A percentile compares a stretch with the other conserved stretches of the same genome.
phyloP scores from a whole-genome alignment of 2,888 invertebrate species.

The Heliothis peltigera region DNA sequence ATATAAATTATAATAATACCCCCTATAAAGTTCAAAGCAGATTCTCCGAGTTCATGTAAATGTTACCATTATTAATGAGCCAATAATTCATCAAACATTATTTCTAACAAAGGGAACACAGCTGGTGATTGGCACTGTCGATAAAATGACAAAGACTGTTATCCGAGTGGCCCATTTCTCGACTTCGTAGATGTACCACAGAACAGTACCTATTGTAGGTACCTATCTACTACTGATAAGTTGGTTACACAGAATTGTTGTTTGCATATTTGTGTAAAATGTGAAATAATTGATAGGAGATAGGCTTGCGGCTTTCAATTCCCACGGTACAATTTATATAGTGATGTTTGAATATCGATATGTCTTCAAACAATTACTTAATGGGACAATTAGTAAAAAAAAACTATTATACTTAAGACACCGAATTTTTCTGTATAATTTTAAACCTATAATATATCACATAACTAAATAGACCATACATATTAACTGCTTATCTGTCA shows the following conservation, averaged over 20 bases:
- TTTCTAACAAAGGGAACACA: constrained; percentile 56
- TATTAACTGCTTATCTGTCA: no score
- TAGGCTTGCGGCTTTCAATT: constrained; percentile 15
- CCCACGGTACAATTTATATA: constrained; percentile 18
- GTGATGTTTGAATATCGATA: neutral
- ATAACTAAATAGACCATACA: no score
- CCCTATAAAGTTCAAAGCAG: constrained; percentile 9
- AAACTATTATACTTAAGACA: no score
- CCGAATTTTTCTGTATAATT: no score
- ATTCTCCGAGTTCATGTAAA: neutral
- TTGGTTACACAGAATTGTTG: constrained; percentile 28
- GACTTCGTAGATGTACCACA: constrained; percentile 60
- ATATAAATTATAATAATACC: neutral
- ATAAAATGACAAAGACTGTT: constrained; percentile 66
- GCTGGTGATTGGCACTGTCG: constrained; percentile 62
- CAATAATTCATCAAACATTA: constrained; percentile 35
- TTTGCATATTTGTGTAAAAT: constrained; percentile 39
- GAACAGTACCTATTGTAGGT: neutral
- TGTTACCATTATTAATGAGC: constrained; percentile 23
- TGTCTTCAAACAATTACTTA: neutral
- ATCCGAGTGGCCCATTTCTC: constrained; percentile 77
- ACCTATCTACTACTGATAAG: constrained; percentile 33
- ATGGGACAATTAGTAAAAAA: neutral
- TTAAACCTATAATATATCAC: no score
- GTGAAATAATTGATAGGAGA: constrained; percentile 16